phyloP scores from a whole-genome alignment of 2,113 vertebrate genomes.

The Melanocharis versteri region DNA sequence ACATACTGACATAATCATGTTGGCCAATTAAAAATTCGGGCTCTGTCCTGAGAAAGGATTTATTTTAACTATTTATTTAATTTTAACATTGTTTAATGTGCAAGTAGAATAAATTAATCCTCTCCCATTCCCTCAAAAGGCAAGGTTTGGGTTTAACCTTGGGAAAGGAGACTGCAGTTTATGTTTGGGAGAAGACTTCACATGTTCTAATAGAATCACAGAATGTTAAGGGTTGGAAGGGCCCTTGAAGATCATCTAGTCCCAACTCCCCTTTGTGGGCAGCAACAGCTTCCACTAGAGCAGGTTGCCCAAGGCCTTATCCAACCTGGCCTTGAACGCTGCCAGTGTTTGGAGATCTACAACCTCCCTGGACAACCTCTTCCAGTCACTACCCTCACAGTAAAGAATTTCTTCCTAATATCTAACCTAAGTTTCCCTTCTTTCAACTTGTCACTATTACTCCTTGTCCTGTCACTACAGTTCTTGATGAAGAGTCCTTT shows the following conservation, averaged over 20 bases:
- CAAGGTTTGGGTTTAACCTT: not conserved
- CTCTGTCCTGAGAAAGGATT: not conserved
- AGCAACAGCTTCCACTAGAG: not conserved
- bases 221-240: not conserved
- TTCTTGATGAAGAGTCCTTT: not conserved
- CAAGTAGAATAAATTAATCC: not conserved
- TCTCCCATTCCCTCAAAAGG: not conserved
- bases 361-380: not conserved
- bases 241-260: not conserved
- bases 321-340: not conserved
- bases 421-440: not conserved
- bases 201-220: not conserved
- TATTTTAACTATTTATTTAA: not conserved
- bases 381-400: not conserved
- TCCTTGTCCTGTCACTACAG: not conserved
- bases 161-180: not conserved
- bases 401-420: not conserved
- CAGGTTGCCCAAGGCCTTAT: not conserved
- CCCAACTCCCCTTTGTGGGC: not conserved
- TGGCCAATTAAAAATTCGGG: not conserved
- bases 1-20: not conserved
- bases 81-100: not conserved
- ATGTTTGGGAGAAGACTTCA: not conserved
- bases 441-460: not conserved
- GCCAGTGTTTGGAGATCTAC: not conserved